phyloP scores from a whole-genome alignment of 2,113 vertebrate genomes.

The Willisornis vidua region DNA sequence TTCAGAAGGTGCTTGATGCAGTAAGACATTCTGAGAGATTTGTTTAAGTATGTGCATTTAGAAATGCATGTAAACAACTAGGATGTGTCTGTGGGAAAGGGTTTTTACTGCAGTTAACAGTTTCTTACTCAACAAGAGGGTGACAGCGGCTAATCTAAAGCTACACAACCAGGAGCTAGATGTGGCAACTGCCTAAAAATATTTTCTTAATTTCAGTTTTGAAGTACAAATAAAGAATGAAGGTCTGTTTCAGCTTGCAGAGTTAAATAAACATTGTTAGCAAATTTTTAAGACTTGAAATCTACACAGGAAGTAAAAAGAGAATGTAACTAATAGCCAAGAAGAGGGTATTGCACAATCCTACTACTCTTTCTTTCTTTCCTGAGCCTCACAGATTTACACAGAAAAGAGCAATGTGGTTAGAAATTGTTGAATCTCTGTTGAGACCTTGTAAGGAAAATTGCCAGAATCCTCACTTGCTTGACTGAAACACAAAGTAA shows the following conservation, averaged over 20 bases:
- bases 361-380: neutral
- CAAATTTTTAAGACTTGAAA: neutral
- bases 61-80: neutral
- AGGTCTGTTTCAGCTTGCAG: neutral
- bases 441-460: neutral
- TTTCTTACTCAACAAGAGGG: neutral
- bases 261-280: neutral
- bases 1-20: neutral
- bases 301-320: neutral
- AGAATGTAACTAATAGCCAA: neutral
- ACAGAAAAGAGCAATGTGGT: neutral
- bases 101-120: neutral
- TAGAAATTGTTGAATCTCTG: neutral
- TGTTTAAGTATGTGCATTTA: neutral
- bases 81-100: neutral
- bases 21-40: neutral
- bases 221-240: neutral
- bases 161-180: neutral
- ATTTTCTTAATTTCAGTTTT: slow-evolving; percentile 7
- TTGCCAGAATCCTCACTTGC: neutral
- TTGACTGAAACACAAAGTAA: neutral
- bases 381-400: neutral
- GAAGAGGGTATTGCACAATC: neutral
- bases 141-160: neutral
- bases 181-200: neutral